Base-by-base conservation (phyloP, 2,888 invertebrate species). In the Holacanthella duospinosa region DNA sequence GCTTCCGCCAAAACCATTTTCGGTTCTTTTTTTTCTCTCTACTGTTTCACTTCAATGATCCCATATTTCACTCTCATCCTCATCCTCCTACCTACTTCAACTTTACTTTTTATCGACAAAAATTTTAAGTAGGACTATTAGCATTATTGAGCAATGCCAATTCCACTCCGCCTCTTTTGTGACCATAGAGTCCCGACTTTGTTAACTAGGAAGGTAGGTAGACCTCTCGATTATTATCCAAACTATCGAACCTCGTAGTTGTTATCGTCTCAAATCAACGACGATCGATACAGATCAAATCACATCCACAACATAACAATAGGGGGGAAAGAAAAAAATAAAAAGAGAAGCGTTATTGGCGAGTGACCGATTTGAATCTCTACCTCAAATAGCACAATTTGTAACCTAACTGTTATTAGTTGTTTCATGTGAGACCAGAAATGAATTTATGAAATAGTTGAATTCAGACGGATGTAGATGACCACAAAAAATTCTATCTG, bases 21-120 rank as follows among this genome's bases (percentile, higher is more conserved):
- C n/a, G n/a, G 25, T 36, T 25, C 44, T 53, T 44, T 43, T 64
- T 67, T 66, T 63, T 65, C 65, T 58, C 62, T 66, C 68, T 63
- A 69, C n/a, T 64, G 69, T 66, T 63, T 65, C 65, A 59, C 62
- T 66, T 69, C 64, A 69, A 66, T 67, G 66, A 69, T 63, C 64
- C 62, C 66, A 66, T 67, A 68, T 63, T 65, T 69, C 64, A 62
- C 66, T 63, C 63, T 64, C 63, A 6, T 43, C 29, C 27, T 55
- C 24, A 24, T 57, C 27, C n/a, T 25, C 53, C 24, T 55, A 55
- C 43, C 43, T 27, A 43, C 62, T 62, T 29, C 26, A 28, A 19
- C 21, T 2, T 28, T 57, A 43, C 62, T 16, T 26, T 59, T 59
- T 25, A 59, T 43, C 44, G 9, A 26, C n/a, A n/a, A 24, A 19